Base-by-base conservation (phyloP, 2,113 vertebrate species). In the Cephalophus harveyi region DNA sequence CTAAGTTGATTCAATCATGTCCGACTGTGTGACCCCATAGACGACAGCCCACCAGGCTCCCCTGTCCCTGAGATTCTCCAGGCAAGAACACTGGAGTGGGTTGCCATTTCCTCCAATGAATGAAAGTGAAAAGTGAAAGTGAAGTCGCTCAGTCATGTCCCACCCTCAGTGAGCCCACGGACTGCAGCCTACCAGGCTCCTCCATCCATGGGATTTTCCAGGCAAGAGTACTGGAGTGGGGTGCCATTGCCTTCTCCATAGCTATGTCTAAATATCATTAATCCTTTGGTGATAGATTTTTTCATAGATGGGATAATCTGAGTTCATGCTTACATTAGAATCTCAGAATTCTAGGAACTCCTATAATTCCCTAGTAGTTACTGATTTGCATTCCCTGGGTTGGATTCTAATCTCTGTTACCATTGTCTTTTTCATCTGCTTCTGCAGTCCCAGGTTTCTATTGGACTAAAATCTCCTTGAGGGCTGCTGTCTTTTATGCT, bases 341-440 rank as follows among this genome's bases (percentile, higher is more conserved):
- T 88, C 5, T 91, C 48, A 86, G 19, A 48, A 74, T 84, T 82
- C 8, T 82, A 50, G 6, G 6, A 83, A 78, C 23, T 54, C 9
- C 30, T 40, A 5, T 17, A 82, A 81, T 64, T 89, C 8, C 21
- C 30, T 62, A 16, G 5, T 95, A 46, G 54, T 36, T 8, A n/a
- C 48, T n/a, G 30, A 52, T 52, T 83, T 64, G 5, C 30, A 59
- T 17, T 81, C 6, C 2, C 52, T 88, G 3, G 3, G 9, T 40
- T 46, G 40, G 15, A 84, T 96, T 76, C 60, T 55, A 57, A 54
- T 54, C n/a, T 95, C 40, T 62, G 3, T 79, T 27, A 62, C 7
- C 52, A 16, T 96, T 92, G 85, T 87, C 33, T 6, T 89, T 97
- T 83, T 57, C 8, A 30, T 89, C n/a, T 93, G 21, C 7, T 67